phyloP scores from a whole-genome alignment of 2,888 invertebrate species.

The Amaurobius ferox region DNA sequence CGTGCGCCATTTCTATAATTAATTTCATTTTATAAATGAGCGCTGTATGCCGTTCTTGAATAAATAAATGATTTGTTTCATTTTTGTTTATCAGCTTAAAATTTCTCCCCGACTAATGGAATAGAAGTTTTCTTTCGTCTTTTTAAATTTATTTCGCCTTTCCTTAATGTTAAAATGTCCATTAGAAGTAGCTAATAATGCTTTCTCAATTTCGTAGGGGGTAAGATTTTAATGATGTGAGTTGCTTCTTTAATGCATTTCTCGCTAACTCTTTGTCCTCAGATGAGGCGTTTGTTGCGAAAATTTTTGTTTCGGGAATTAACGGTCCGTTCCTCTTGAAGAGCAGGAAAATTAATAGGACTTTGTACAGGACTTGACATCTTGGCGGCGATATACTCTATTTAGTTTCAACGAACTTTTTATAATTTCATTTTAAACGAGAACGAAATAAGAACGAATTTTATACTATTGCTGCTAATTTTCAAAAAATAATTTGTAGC shows the following conservation, averaged over 20 bases:
- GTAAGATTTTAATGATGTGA: slow-evolving; percentile 56
- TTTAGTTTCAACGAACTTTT: no score
- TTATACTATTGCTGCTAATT: no score
- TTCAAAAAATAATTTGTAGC: no score
- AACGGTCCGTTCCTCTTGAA: not conserved
- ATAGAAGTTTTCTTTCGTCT: slow-evolving; percentile 35
- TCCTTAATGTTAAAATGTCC: slow-evolving; percentile 52
- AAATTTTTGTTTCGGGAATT: not conserved
- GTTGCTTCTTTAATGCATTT: slow-evolving; percentile 53
- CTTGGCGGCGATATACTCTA: no score
- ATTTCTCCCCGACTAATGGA: slow-evolving; percentile 42
- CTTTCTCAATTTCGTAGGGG: not conserved
- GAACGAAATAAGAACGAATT: no score
- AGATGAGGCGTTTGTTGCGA: not conserved
- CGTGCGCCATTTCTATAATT: slow-evolving; percentile 36
- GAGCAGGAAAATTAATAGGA: not conserved
- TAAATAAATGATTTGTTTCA: slow-evolving; percentile 60
- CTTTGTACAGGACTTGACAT: not conserved
- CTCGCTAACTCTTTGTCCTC: not conserved
- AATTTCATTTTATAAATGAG: slow-evolving; percentile 61
- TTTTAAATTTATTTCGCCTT: slow-evolving; percentile 63
- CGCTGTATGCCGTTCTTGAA: slow-evolving; percentile 20
- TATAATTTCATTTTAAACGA: no score
- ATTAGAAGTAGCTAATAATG: slow-evolving; percentile 58
- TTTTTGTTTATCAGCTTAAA: slow-evolving; percentile 27